These are phyloP conservation scores for Diadegma fenestrale DNA, from an alignment of 2,888 invertebrate species.

Conservation along the genomic window DNA sequence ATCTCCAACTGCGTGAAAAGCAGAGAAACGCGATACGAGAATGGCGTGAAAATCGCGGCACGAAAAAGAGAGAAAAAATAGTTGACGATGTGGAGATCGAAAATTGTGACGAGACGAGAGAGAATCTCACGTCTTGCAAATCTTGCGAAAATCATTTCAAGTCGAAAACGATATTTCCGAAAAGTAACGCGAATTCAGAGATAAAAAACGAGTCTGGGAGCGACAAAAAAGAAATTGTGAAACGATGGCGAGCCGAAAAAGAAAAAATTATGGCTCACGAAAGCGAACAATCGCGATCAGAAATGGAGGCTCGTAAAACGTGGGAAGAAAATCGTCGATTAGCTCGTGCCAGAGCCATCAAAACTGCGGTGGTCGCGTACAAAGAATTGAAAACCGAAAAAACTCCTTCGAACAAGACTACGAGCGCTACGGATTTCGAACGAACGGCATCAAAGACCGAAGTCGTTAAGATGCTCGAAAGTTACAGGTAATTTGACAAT, in stretches of 20 bases:
- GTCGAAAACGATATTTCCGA: background rate
- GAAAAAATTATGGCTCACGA: slow-evolving; percentile 75
- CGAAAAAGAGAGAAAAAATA: slow-evolving; percentile 55
- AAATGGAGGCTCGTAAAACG: slow-evolving; percentile 66
- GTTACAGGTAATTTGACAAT: slow-evolving; percentile 75
- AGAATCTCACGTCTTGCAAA: slow-evolving; percentile 8
- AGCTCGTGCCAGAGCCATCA: slow-evolving; percentile 64
- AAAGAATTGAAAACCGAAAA: slow-evolving; percentile 71
- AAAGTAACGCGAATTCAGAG: background rate
- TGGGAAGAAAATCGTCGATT: slow-evolving; percentile 73
- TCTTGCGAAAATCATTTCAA: background rate
- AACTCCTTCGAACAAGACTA: slow-evolving; percentile 34
- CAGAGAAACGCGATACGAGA: slow-evolving; percentile 83
- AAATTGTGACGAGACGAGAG: background rate
- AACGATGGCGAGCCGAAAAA: slow-evolving; percentile 78
- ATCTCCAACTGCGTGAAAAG: slow-evolving; percentile 83
- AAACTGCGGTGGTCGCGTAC: slow-evolving; percentile 55
- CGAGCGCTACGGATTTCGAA: slow-evolving; percentile 41
- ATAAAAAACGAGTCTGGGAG: background rate
- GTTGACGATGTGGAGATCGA: background rate
- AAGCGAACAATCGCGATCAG: slow-evolving; percentile 72
- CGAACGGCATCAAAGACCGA: slow-evolving; percentile 55
- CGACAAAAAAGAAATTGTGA: slow-evolving; percentile 77
- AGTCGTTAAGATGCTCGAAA: slow-evolving; percentile 67
- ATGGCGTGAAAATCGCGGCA: slow-evolving; percentile 83